Evolutionary conservation across 2,888 invertebrate genomes (phyloP).

Genomic region (Perdita meconis): DNA sequence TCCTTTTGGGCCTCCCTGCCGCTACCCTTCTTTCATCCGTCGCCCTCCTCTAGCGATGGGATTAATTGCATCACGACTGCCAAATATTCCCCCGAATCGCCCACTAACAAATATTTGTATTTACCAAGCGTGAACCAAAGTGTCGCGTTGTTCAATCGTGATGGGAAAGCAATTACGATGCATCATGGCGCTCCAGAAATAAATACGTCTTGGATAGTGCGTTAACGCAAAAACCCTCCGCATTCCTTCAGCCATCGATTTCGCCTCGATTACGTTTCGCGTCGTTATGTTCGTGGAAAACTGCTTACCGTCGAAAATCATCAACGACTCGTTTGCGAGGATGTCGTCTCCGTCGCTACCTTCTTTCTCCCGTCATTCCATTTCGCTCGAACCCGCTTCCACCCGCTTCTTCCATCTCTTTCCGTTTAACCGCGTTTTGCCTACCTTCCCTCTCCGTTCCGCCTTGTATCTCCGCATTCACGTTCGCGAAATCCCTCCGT

Average conservation of each 20-base stretch:
- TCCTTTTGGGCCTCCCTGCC: slow-evolving; percentile 30
- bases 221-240: too few species aligned
- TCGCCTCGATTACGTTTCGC: too few species aligned
- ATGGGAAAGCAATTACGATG: too few species aligned
- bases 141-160: too few species aligned
- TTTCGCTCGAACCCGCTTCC: slow-evolving; percentile 34
- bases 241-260: too few species aligned
- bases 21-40: slow-evolving; percentile 53
- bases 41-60: slow-evolving; percentile 47
- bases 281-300: too few species aligned
- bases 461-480: slow-evolving; percentile 31
- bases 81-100: background rate
- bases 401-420: slow-evolving; percentile 13
- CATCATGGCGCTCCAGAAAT: too few species aligned
- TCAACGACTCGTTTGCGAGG: background rate
- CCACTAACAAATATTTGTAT: background rate
- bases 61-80: slow-evolving; percentile 29
- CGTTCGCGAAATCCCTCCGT: slow-evolving; percentile 13
- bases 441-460: slow-evolving; percentile 1
- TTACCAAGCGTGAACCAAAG: background rate
- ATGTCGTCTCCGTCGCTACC: slow-evolving; percentile 34
- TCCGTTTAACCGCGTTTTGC: slow-evolving; percentile 23
- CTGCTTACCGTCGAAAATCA: background rate
- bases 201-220: too few species aligned
- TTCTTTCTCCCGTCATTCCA: slow-evolving; percentile 17